These are phyloP conservation scores for Hafferia zeledoni DNA, from an alignment of 2,797 vertebrate genomes.

Conservation along the genomic window DNA sequence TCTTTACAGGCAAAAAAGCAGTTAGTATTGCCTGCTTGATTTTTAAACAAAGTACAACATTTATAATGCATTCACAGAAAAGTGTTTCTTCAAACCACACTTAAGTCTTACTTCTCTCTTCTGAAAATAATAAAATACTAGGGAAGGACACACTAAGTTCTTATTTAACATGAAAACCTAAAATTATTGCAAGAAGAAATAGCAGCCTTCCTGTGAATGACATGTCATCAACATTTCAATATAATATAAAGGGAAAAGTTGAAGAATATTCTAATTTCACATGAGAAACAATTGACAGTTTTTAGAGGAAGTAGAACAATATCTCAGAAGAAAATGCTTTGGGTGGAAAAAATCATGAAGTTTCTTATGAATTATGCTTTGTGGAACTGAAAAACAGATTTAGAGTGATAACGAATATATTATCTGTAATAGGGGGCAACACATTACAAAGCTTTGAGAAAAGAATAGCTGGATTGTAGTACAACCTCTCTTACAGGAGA, in stretches of 20 bases:
- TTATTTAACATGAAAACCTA: neutral
- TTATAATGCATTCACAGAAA: neutral
- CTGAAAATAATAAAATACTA: neutral
- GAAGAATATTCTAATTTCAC: neutral
- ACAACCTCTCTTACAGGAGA: neutral
- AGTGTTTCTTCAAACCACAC: neutral
- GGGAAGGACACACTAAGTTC: neutral
- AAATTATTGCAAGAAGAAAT: neutral
- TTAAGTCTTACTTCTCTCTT: neutral
- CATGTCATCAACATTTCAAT: conserved; percentile 14
- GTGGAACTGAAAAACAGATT: neutral
- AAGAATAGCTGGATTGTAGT: neutral
- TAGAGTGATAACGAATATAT: neutral
- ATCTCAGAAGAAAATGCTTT: neutral
- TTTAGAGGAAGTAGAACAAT: neutral
- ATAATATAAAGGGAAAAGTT: neutral
- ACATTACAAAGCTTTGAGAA: neutral
- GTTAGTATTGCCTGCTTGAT: neutral
- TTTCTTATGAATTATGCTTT: neutral
- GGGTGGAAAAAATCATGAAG: neutral
- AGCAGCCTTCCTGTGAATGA: neutral
- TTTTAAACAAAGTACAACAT: neutral
- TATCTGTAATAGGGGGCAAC: neutral
- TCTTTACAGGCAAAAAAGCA: neutral
- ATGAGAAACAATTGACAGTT: conserved; percentile 8